These are phyloP conservation scores for Bilobella aurantiaca DNA, from an alignment of 1,140 invertebrate genomes.

Conservation along the genomic window DNA sequence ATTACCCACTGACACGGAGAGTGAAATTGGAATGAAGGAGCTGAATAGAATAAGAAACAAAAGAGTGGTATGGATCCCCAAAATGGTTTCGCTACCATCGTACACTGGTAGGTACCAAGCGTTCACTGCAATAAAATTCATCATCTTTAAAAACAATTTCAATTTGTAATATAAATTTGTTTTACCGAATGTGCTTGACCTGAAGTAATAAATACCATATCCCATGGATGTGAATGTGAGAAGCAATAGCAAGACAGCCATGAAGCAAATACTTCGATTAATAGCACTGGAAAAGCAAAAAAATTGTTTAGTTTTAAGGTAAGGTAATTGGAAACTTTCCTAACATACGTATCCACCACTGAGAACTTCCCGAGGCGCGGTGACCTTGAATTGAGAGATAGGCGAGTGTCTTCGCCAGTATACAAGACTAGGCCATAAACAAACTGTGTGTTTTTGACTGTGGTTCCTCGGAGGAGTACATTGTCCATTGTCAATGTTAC, in stretches of 20 bases:
- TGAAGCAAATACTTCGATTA: conserved; percentile 60
- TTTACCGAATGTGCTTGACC: neutral
- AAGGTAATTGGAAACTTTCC: neutral
- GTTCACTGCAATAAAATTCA: neutral
- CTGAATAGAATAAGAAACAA: conserved; percentile 52
- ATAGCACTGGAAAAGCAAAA: conserved; percentile 46
- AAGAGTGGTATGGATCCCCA: neutral
- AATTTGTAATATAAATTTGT: neutral
- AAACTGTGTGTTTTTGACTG: conserved; percentile 10
- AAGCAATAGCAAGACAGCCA: conserved; percentile 47
- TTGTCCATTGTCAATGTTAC: conserved; percentile 49
- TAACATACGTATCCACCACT: conserved; percentile 61
- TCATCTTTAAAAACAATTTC: neutral
- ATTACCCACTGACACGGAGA: conserved; percentile 58
- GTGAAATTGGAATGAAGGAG: conserved; percentile 58
- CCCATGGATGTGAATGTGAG: conserved; percentile 41
- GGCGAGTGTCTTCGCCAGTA: conserved; percentile 18
- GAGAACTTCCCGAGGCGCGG: conserved; percentile 45
- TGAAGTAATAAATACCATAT: neutral
- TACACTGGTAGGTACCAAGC: neutral
- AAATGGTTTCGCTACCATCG: neutral
- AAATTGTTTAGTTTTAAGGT: neutral
- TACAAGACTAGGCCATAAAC: conserved; percentile 17
- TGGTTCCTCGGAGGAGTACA: conserved; percentile 57
- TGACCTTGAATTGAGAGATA: conserved; percentile 13